Conservation (phyloP, 1,140 invertebrate species). For the Nymphalis io region DNA sequence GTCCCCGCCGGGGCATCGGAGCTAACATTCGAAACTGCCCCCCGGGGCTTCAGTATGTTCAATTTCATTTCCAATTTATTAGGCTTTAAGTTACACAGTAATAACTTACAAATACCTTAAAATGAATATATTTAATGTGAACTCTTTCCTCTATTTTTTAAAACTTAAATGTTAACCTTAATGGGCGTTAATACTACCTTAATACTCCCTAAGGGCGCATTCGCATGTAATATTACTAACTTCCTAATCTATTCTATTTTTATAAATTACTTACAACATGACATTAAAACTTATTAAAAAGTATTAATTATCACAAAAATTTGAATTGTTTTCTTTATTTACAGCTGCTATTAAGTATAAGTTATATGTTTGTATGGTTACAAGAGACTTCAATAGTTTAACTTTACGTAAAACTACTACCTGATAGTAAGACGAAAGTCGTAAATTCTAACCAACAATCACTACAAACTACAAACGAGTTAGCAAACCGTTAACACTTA, state of each 20-base stretch:
- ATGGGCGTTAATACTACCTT: background rate
- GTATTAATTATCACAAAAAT: too few species aligned
- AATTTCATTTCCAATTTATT: conserved; percentile 8
- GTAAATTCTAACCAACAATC: too few species aligned
- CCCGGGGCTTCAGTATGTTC: background rate
- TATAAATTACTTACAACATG: background rate
- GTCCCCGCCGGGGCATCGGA: conserved; percentile 2
- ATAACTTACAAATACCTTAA: background rate
- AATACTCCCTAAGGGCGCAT: background rate
- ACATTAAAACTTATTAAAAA: too few species aligned
- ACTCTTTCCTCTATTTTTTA: background rate
- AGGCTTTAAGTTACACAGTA: conserved; percentile 1
- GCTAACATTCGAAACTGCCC: conserved; percentile 7
- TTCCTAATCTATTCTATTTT: background rate
- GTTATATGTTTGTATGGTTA: too few species aligned
- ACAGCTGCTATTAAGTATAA: too few species aligned
- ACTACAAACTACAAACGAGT: too few species aligned
- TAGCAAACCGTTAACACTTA: too few species aligned
- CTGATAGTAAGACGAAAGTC: too few species aligned
- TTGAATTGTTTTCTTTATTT: too few species aligned
- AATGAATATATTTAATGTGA: conserved; percentile 5
- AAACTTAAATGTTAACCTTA: background rate
- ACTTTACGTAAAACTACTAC: too few species aligned
- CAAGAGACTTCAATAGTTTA: too few species aligned
- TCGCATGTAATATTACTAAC: background rate